Percentiles rank a stretch among this genome's conserved stretches.
These are phyloP conservation scores for Cyrtorhinus lividipennis DNA, from an alignment of 1,140 invertebrate species.

Conservation along the genomic window DNA sequence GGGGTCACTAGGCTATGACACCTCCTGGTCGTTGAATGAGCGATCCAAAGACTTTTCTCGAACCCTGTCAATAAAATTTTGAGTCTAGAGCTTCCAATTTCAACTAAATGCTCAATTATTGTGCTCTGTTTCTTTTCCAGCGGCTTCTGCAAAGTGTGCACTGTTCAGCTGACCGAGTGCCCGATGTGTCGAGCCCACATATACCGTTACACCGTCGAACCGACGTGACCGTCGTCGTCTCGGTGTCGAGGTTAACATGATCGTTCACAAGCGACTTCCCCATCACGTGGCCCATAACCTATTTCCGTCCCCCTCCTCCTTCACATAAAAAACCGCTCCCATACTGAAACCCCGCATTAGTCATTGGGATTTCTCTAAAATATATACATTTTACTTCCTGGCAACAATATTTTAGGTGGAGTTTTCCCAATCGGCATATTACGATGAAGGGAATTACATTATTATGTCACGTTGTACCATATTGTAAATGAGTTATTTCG, in stretches of 20 bases:
- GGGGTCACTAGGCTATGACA: neutral
- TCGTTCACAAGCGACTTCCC: neutral
- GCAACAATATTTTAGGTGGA: no score
- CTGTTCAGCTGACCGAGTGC: conserved; percentile 60
- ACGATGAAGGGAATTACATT: no score
- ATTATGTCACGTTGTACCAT: neutral
- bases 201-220: conserved; percentile 3
- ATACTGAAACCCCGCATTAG: neutral
- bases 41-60: no score
- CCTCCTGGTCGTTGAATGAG: no score
- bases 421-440: no score
- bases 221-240: conserved; percentile 12
- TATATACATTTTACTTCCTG: neutral
- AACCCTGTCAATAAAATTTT: neutral
- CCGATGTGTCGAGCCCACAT: conserved; percentile 72
- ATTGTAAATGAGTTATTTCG: neutral
- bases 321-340: neutral
- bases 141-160: conserved; percentile 71
- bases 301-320: neutral
- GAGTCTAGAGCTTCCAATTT: neutral
- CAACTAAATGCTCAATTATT: neutral
- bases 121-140: conserved; percentile 37
- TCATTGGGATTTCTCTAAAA: neutral
- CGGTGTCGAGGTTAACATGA: no score
- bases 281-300: neutral